Base-by-base conservation (phyloP, 2,888 invertebrate genomes). In the Diaprepes abbreviatus region DNA sequence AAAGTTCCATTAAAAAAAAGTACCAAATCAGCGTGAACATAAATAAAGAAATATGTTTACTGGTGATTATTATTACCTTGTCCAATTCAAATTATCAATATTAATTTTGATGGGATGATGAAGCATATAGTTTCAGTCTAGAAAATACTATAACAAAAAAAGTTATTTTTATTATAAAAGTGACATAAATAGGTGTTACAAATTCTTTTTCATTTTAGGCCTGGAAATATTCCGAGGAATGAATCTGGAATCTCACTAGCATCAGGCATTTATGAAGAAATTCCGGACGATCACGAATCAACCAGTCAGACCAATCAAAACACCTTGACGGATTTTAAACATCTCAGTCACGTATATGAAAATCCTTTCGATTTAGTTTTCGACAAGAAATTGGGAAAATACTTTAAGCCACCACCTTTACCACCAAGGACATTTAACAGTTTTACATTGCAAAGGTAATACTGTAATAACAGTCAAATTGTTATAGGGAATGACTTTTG, bases 231-330 rank as follows among this genome's bases (percentile, higher is more conserved):
- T n/a, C 79, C 83, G 0, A 86, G 88, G 0, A 86, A 88, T 3
- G 83, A 85, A 70, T 91, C 91, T 0, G 85, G 88, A 21, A 83
- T 86, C 45, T 91, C 91, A 0, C 78, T 89, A 2, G 87, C 89
- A 16, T 77, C 77, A n/a, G 91, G 91, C 43, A 89, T 91, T 74
- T 91, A 91, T 81, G 91, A 91, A 78, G 91, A 91, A 83, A 91
- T 91, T 72, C 82, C 87, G 0, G 90, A 90, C 5, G 48, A 64
- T 28, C 59, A 63, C 16, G 31, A 33, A 12, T 16, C 54, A 9
- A 62, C 35, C 3, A 76, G 78, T 16, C 74, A 70, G 12, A 50
- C 31, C 2, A 38, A 48, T 3, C 19, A 14, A 1, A 43, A 28
- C 19, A 0, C 17, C 3, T 28, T 33, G 14, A 31, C 52, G 10